Evolutionary conservation across 2,888 invertebrate species (phyloP).

Genomic region (Nephrocerus scutellatus): DNA sequence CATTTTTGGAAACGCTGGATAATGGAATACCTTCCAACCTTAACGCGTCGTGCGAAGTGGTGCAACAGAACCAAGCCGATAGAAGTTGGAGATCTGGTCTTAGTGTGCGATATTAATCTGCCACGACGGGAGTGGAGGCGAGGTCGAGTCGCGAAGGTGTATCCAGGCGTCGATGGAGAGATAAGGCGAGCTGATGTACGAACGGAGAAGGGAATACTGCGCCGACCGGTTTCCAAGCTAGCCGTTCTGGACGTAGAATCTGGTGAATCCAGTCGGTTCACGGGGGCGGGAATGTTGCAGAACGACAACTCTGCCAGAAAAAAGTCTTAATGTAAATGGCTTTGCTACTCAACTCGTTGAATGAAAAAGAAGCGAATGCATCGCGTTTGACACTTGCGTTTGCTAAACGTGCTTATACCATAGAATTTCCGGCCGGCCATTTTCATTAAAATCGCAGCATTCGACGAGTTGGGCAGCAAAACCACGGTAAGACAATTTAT

Average conservation of each 20-base stretch:
- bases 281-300: conserved; percentile 7
- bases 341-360: no score
- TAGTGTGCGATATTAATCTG: conserved; percentile 18
- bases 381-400: no score
- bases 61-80: conserved; percentile 1
- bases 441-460: no score
- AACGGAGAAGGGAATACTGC: conserved; percentile 20
- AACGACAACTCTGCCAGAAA: no score
- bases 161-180: conserved; percentile 21
- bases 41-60: conserved; percentile 11
- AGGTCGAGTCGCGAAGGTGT: conserved; percentile 19
- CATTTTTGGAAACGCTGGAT: conserved; percentile 16
- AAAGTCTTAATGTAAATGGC: no score
- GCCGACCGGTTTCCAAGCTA: conserved; percentile 22
- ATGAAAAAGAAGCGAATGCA: no score
- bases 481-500: no score
- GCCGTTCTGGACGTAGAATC: conserved; percentile 46
- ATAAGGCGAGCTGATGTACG: conserved; percentile 21
- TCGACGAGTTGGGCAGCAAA: no score
- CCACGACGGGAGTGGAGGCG: conserved; percentile 20
- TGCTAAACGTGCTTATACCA: no score
- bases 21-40: conserved; percentile 8
- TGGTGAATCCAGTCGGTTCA: conserved; percentile 23
- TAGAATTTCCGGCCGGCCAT: no score
- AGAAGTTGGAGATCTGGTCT: conserved; percentile 9